These are phyloP conservation scores for Brachionus rotundiformis DNA, from an alignment of 1,140 invertebrate genomes.

Conservation along the genomic window DNA sequence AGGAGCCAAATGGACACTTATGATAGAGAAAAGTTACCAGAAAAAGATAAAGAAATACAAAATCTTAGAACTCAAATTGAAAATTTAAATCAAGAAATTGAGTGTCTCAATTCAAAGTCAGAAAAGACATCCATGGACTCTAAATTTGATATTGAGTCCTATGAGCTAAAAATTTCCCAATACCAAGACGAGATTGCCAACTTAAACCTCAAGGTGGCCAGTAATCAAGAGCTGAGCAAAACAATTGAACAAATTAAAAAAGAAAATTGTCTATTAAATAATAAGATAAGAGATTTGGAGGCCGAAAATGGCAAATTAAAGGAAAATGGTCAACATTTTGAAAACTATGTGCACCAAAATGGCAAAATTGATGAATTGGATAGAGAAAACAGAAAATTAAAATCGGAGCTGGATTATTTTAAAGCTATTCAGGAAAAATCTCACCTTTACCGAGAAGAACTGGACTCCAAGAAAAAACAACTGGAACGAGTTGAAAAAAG, in stretches of 20 bases:
- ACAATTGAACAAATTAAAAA: background rate
- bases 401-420: slow-evolving; percentile 22
- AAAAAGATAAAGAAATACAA: slow-evolving; percentile 47
- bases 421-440: slow-evolving; percentile 46
- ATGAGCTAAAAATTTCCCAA: background rate
- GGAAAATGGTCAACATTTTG: slow-evolving; percentile 12
- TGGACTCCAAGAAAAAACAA: background rate
- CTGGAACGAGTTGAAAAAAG: slow-evolving; percentile 22
- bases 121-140: background rate
- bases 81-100: slow-evolving; percentile 5
- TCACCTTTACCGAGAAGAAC: slow-evolving; percentile 39
- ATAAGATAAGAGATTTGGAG: slow-evolving; percentile 21
- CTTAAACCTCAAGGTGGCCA: background rate
- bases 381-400: slow-evolving; percentile 41
- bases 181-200: background rate
- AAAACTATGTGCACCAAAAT: slow-evolving; percentile 8
- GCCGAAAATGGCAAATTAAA: background rate
- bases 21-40: slow-evolving; percentile 16
- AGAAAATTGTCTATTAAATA: slow-evolving; percentile 35
- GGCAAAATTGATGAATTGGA: background rate
- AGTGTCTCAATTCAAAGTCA: background rate
- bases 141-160: background rate
- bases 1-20: slow-evolving; percentile 23
- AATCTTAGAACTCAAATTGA: slow-evolving; percentile 8
- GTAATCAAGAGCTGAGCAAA: background rate